phyloP scores from a whole-genome alignment of 2,888 invertebrate genomes.

The Nowickia ferox region DNA sequence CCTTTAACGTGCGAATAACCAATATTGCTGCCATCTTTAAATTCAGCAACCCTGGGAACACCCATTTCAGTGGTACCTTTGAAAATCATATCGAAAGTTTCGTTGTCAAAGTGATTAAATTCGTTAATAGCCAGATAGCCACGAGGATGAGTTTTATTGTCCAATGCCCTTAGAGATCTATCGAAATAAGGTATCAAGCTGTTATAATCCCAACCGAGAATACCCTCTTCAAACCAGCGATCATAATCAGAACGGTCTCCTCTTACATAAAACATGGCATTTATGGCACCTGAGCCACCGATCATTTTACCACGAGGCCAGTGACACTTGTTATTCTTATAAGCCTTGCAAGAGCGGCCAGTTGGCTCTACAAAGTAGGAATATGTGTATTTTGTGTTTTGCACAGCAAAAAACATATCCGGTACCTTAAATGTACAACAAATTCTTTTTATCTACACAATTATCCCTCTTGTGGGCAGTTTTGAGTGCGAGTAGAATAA shows the following conservation, averaged over 20 bases:
- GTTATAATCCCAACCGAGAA: constrained; percentile 87
- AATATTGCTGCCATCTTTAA: constrained; percentile 76
- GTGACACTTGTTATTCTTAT: constrained; percentile 80
- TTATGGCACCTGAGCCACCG: constrained; percentile 87
- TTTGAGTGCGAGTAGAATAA: too few species aligned
- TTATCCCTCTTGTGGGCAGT: too few species aligned
- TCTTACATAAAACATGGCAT: constrained; percentile 87
- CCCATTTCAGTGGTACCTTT: too few species aligned
- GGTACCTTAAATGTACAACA: constrained; percentile 68
- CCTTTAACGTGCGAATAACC: constrained; percentile 76
- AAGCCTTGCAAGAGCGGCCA: constrained; percentile 74
- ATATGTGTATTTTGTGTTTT: constrained; percentile 76
- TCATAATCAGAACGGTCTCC: constrained; percentile 88
- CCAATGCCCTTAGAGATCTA: too few species aligned
- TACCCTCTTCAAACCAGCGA: constrained; percentile 86
- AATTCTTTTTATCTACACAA: too few species aligned
- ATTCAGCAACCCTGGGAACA: too few species aligned
- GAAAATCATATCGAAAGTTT: too few species aligned
- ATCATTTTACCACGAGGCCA: constrained; percentile 87
- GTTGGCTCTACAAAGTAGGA: constrained; percentile 78
- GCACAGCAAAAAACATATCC: constrained; percentile 73
- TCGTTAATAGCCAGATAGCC: too few species aligned
- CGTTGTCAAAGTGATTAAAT: too few species aligned
- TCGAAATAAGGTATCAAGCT: constrained; percentile 88
- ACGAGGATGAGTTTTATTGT: too few species aligned